A percentile compares a stretch with the other conserved stretches of the same genome.
Evolutionary conservation across 2,797 vertebrate species (phyloP).

Genomic region (Phataginus tetradactyla): DNA sequence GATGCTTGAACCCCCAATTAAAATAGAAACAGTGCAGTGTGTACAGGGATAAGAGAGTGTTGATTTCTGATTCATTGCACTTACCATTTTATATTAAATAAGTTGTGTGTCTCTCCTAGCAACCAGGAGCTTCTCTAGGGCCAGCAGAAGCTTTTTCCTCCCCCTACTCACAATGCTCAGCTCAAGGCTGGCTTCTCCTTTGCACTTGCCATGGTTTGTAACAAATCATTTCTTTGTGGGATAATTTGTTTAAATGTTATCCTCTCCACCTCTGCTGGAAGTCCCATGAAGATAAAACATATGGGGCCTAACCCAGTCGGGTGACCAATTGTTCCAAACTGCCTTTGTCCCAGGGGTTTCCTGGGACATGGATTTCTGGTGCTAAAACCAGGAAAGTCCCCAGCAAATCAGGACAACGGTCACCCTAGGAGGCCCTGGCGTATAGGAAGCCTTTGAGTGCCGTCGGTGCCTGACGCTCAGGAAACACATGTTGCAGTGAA

Average conservation of each 20-base stretch:
- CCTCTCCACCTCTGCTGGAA: not conserved
- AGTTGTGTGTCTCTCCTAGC: not conserved
- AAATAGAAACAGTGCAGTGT: not conserved
- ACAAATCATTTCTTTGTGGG: not conserved
- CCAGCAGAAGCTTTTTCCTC: not conserved
- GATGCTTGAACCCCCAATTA: not conserved
- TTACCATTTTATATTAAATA: not conserved
- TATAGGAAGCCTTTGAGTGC: not conserved
- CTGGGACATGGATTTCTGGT: not conserved
- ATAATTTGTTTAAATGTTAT: not conserved
- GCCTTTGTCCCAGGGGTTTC: not conserved
- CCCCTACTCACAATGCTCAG: not conserved
- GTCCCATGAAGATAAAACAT: not conserved
- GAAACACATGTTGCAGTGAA: not conserved
- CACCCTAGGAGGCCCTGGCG: not conserved
- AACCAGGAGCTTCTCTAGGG: not conserved
- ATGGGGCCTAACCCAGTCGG: not conserved
- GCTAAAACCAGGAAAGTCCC: not conserved
- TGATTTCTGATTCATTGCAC: not conserved
- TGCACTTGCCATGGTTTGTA: not conserved
- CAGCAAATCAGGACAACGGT: not conserved
- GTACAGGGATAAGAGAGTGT: not conserved
- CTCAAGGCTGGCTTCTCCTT: not conserved
- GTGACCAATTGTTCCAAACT: not conserved
- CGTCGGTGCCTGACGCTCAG: not conserved